Percentiles rank a stretch among this genome's conserved stretches.
phyloP scores from a whole-genome alignment of 1,140 invertebrate species.

The Drosophila fuyamai region DNA sequence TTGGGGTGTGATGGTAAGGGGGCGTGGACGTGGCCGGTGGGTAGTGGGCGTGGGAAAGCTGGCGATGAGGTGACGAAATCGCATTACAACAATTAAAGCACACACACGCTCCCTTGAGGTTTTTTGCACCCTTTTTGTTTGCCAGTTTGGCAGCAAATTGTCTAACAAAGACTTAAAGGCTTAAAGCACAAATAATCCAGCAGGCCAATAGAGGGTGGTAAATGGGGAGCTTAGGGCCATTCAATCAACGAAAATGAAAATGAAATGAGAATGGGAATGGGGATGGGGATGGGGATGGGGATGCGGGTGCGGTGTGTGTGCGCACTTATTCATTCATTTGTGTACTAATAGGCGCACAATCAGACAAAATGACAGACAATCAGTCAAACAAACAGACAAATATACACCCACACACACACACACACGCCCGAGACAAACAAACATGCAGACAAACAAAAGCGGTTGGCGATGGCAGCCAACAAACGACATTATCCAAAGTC shows the following conservation, averaged over 20 bases:
- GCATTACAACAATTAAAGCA: slow-evolving; percentile 72
- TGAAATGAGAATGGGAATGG: slow-evolving; percentile 10
- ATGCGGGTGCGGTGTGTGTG: slow-evolving; percentile 38
- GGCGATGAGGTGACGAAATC: slow-evolving; percentile 59
- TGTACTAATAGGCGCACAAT: slow-evolving; percentile 81
- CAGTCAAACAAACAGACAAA: slow-evolving; percentile 77
- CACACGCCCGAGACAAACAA: slow-evolving; percentile 31
- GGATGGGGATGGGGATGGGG: neutral
- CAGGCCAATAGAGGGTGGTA: slow-evolving; percentile 47
- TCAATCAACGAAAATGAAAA: slow-evolving; percentile 81
- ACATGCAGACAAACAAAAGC: slow-evolving; percentile 46
- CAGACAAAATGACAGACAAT: slow-evolving; percentile 78
- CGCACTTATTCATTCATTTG: slow-evolving; percentile 79
- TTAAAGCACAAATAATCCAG: slow-evolving; percentile 77
- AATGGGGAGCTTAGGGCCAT: slow-evolving; percentile 30
- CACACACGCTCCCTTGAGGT: slow-evolving; percentile 6
- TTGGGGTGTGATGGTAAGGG: too few relatives aligned
- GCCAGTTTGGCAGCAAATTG: slow-evolving; percentile 64
- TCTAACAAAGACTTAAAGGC: slow-evolving; percentile 82
- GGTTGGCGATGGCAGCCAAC: slow-evolving; percentile 44
- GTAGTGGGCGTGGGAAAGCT: neutral
- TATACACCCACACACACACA: slow-evolving; percentile 24
- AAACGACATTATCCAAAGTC: slow-evolving; percentile 82
- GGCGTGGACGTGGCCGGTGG: neutral
- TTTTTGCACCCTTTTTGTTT: slow-evolving; percentile 9